Evolutionary conservation across 2,797 vertebrate genomes (phyloP).

Genomic region (Hydrocynus forskahlii): DNA sequence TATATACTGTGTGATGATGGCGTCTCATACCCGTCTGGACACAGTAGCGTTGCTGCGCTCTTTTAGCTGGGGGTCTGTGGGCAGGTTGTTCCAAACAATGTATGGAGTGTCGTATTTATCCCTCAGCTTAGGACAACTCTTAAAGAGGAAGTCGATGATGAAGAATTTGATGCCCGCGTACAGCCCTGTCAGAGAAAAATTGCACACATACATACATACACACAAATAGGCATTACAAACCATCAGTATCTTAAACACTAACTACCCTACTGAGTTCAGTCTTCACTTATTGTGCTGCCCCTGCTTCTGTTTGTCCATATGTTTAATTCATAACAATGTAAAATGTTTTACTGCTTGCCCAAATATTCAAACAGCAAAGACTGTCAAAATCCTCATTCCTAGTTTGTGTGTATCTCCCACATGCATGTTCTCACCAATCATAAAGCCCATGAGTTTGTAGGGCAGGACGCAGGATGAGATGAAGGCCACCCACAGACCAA

Average conservation of each 20-base stretch:
- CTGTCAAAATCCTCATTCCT: no score
- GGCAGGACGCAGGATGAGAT: slow-evolving; percentile 93
- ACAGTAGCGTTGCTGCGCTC: slow-evolving; percentile 81
- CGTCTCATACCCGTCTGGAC: slow-evolving; percentile 81
- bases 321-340: no score
- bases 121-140: slow-evolving; percentile 90
- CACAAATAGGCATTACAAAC: background rate
- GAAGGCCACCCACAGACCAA: slow-evolving; percentile 89
- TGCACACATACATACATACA: background rate
- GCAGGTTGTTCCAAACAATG: slow-evolving; percentile 90
- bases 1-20: background rate
- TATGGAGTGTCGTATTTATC: slow-evolving; percentile 93
- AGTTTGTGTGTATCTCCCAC: no score
- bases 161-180: slow-evolving; percentile 98
- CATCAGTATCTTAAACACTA: background rate
- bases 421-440: slow-evolving; percentile 80
- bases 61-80: slow-evolving; percentile 95
- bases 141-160: slow-evolving; percentile 95
- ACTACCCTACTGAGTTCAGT: no score
- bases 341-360: no score
- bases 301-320: no score
- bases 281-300: background rate
- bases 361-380: no score
- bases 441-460: slow-evolving; percentile 90
- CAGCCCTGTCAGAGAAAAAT: slow-evolving; percentile 74